Base-by-base conservation (phyloP, 1,140 invertebrate genomes). In the Bombus cullumanus region DNA sequence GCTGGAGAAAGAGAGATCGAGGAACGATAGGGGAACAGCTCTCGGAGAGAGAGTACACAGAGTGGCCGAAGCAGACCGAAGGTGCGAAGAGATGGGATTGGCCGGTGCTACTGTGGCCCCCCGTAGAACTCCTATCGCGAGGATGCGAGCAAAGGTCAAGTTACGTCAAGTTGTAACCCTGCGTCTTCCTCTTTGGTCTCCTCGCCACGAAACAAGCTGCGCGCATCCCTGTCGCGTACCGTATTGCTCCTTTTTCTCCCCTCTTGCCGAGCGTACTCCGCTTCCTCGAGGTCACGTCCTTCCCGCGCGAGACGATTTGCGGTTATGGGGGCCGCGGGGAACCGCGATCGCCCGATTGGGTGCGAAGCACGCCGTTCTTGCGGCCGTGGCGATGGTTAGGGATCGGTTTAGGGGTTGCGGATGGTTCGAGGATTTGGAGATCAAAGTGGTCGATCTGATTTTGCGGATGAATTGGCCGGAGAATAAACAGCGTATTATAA, bases 241-340 rank as follows among this genome's bases (percentile, higher is more conserved):
- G 3, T 37, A 18, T 0, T 62, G 25, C 28, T 84, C 37, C 64
- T 86, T 71, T 76, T 83, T 77, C 59, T 64, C 47, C 39, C 39
- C 12, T 15, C 41, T 37, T 37, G 5, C 6, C 53, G 8, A 43
- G 25, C 59, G 53, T 83, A 69, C 43, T 41, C 84, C 57, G 66
- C 76, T 90, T 87, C 81, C 76, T 89, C 84, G 88, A 89, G 87
- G 88, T 86, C 84, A 89, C 87, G 88, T 90, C 81, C 88, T 90
- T 87, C 85, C 85, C 81, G 80, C 81, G 84, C 64, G 66, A 86
- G 59, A 90, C 88, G 85, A 90, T 90, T 90, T 87, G 88, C 81
- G 88, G 77, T 89, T 86, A 89, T 86, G 73, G 53, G 86, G 41
- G 62, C 79, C 80, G 64, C 62, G 86, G 64, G 64, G 64, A 78